Percentiles rank a stretch among this genome's conserved stretches.
Conservation (phyloP, 2,113 vertebrate species). For the Eurypyga helias region DNA sequence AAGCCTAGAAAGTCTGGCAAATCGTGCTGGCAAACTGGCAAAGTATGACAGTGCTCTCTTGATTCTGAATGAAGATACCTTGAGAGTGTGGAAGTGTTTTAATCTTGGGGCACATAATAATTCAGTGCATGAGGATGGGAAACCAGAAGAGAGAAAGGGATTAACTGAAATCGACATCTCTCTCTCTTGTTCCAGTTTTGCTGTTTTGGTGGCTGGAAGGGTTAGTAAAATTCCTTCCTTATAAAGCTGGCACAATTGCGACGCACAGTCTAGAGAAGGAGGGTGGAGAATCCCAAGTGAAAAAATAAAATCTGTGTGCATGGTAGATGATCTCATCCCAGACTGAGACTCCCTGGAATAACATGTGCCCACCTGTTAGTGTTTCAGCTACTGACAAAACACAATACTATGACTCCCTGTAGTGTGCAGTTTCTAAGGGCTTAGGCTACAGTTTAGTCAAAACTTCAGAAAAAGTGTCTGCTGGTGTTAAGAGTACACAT, state of each 20-base stretch:
- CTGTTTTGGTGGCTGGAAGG: not conserved
- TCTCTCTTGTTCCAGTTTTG: not conserved
- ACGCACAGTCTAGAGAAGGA: not conserved
- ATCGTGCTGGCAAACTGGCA: slow-evolving; percentile 21
- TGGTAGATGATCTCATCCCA: not conserved
- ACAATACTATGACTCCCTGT: not conserved
- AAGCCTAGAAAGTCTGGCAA: slow-evolving; percentile 65
- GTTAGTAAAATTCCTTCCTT: not conserved
- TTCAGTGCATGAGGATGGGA: not conserved
- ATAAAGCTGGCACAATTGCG: not conserved
- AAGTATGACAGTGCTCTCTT: slow-evolving; percentile 21
- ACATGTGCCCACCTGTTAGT: not conserved
- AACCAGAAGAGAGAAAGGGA: not conserved
- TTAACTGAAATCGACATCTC: not conserved
- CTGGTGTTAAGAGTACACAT: not conserved
- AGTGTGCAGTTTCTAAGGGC: not conserved
- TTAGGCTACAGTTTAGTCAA: not conserved
- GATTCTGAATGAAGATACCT: slow-evolving; percentile 6
- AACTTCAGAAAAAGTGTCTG: not conserved
- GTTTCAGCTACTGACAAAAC: not conserved
- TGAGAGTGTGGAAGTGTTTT: not conserved
- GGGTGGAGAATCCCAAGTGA: not conserved
- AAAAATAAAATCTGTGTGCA: not conserved
- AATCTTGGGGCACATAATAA: not conserved
- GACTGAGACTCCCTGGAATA: not conserved